Evolutionary conservation across 2,113 vertebrate species (phyloP).

Genomic region (Hippocampus abdominalis): DNA sequence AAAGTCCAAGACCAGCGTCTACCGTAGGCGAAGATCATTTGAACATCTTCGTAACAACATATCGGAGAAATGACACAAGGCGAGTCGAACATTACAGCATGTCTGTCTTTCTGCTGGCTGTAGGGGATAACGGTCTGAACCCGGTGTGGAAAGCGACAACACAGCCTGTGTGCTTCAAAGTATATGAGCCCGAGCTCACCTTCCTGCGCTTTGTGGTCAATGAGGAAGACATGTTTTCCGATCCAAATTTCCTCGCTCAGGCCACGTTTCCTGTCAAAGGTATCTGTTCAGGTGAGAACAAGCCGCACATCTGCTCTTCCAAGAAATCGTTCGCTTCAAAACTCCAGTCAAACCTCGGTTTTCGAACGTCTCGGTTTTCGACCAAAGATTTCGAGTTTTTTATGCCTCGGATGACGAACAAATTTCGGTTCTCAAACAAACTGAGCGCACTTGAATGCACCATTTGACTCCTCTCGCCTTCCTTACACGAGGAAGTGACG

Average conservation of each 20-base stretch:
- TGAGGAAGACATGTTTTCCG: slow-evolving; percentile 98
- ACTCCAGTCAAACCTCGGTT: too few species aligned
- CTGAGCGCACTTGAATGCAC: too few species aligned
- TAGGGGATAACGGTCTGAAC: slow-evolving; percentile 94
- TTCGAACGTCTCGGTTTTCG: too few species aligned
- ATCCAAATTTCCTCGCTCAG: slow-evolving; percentile 95
- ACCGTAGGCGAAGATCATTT: slow-evolving; percentile 48
- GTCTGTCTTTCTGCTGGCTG: background rate
- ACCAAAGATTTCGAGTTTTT: too few species aligned
- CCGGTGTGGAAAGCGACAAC: slow-evolving; percentile 83
- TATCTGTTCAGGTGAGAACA: slow-evolving; percentile 82
- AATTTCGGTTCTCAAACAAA: too few species aligned
- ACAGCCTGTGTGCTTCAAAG: slow-evolving; percentile 80
- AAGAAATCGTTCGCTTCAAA: background rate
- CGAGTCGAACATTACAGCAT: background rate
- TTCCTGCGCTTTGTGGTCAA: slow-evolving; percentile 94
- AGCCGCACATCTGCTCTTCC: background rate
- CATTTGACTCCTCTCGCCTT: too few species aligned
- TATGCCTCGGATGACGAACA: too few species aligned
- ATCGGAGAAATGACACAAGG: too few species aligned
- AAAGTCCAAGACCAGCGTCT: slow-evolving; percentile 89
- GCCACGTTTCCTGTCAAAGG: slow-evolving; percentile 92
- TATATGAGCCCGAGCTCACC: slow-evolving; percentile 85
- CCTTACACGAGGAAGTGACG: too few species aligned
- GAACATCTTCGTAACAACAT: background rate